Percentiles rank a stretch among this genome's conserved stretches.
Conservation (phyloP, 2,797 vertebrate genomes). For the Gallinago nigripennis region DNA sequence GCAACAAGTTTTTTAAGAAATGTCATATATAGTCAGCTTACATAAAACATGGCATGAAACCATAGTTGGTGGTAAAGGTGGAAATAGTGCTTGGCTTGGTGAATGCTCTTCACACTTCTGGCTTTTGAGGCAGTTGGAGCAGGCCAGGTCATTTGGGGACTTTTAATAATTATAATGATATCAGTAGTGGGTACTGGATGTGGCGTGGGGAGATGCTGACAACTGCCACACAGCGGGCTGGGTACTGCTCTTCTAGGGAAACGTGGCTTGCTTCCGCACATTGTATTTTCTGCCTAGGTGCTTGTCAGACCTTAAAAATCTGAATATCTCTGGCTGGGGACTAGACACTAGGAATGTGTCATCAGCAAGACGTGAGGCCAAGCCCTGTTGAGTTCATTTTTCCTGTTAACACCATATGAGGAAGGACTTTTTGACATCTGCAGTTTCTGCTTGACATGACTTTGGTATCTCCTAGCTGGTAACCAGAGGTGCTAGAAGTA, state of each 20-base stretch:
- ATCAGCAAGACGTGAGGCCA: neutral
- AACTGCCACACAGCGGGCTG: neutral
- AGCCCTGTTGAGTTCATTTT: neutral
- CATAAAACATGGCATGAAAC: accelerated
- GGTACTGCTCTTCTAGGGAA: neutral
- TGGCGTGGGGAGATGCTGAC: neutral
- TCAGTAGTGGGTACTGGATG: neutral
- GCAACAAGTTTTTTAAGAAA: neutral
- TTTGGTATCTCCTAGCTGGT: neutral
- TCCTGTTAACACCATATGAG: neutral
- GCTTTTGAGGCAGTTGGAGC: neutral
- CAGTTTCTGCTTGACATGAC: neutral
- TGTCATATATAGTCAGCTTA: neutral
- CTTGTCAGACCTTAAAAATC: neutral
- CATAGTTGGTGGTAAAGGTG: neutral
- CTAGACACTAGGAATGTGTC: neutral
- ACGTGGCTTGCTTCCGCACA: accelerated
- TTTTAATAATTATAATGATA: neutral
- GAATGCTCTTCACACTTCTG: neutral
- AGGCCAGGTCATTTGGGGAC: accelerated
- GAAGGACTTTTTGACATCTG: neutral
- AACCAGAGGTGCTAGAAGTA: neutral
- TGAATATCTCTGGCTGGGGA: neutral
- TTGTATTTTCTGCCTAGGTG: neutral
- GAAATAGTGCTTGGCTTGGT: neutral